These are phyloP conservation scores for Willowsia nigromaculata DNA, from an alignment of 2,888 invertebrate species.

Conservation along the genomic window DNA sequence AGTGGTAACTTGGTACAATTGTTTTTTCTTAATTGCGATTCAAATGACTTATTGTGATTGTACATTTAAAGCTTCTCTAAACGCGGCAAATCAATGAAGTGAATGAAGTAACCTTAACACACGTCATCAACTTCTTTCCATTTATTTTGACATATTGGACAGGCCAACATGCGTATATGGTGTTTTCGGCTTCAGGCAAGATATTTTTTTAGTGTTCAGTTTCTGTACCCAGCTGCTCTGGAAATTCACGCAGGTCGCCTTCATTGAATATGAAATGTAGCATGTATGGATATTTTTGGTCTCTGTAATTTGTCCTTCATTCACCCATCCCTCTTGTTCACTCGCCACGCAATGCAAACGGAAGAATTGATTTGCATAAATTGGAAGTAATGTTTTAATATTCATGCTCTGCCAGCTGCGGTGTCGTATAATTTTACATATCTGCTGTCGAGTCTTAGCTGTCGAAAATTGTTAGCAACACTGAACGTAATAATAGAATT, in stretches of 20 bases:
- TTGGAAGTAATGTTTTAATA: conserved; percentile 47
- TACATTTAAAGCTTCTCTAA: no score
- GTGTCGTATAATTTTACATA: no score
- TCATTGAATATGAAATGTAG: not conserved
- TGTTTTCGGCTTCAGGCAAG: not conserved
- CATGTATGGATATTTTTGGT: not conserved
- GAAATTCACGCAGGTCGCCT: not conserved
- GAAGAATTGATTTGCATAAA: conserved; percentile 37
- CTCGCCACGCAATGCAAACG: not conserved
- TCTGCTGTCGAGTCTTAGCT: no score
- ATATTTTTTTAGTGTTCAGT: not conserved
- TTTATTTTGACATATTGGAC: not conserved
- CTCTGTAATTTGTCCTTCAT: not conserved
- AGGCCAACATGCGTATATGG: not conserved
- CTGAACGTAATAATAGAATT: no score
- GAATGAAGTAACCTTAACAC: not conserved
- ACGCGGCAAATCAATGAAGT: no score
- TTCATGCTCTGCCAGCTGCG: not conserved
- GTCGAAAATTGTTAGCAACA: no score
- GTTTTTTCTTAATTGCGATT: no score
- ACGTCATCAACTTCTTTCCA: not conserved
- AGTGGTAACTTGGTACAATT: no score
- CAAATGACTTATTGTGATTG: no score
- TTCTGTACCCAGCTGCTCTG: not conserved
- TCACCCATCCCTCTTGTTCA: no score